phyloP scores from a whole-genome alignment of 2,888 invertebrate species.

The Melangyna quadrimaculata region DNA sequence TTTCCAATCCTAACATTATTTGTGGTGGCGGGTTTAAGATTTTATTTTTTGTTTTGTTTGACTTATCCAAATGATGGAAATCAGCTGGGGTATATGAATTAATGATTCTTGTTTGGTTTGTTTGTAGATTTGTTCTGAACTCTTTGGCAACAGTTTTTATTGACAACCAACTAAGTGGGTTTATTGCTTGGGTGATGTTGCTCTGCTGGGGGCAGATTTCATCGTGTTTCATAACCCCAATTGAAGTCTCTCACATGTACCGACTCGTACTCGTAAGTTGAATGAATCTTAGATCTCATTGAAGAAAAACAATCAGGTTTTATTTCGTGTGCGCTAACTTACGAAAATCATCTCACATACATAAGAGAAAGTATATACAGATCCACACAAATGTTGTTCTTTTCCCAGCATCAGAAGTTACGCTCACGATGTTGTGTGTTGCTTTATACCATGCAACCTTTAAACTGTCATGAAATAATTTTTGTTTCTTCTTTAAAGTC shows the following conservation, averaged over 20 bases:
- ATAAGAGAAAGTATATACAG: slow-evolving; percentile 13
- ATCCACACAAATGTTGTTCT: neutral
- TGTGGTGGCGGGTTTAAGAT: slow-evolving; percentile 18
- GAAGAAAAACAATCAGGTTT: slow-evolving; percentile 16
- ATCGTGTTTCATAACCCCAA: slow-evolving; percentile 18
- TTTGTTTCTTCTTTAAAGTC: neutral
- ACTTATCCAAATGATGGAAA: slow-evolving; percentile 5
- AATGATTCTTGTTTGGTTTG: slow-evolving; percentile 7
- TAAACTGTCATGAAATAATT: neutral
- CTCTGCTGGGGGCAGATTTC: slow-evolving; percentile 12
- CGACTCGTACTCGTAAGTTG: neutral
- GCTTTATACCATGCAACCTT: neutral
- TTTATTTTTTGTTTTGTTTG: neutral
- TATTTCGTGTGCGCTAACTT: neutral
- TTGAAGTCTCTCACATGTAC: neutral
- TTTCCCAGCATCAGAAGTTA: slow-evolving; percentile 17
- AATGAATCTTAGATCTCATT: slow-evolving; percentile 22
- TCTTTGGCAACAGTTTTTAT: slow-evolving; percentile 4
- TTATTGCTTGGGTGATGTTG: slow-evolving; percentile 15
- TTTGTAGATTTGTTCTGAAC: slow-evolving; percentile 1
- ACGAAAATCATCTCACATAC: neutral
- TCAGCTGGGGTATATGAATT: slow-evolving; percentile 24
- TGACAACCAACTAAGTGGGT: slow-evolving; percentile 8
- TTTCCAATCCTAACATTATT: slow-evolving; percentile 24
- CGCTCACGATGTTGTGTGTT: slow-evolving; percentile 14